Base-by-base conservation (phyloP, 2,113 vertebrate species). In the Neolamprologus hecqui region DNA sequence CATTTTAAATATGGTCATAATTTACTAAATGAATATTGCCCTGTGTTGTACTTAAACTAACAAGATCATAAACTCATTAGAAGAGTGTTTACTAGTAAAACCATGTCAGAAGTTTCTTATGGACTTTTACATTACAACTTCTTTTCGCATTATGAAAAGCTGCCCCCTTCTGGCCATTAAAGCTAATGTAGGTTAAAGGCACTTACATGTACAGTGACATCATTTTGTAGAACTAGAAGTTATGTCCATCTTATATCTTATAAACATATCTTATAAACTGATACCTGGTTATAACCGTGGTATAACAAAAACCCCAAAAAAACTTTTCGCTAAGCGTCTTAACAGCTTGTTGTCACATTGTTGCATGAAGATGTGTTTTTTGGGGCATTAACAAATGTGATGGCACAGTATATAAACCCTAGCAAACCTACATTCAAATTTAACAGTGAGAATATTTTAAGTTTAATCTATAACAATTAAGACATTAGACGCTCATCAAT, bases 271-370 rank as follows among this genome's bases (percentile, higher is more conserved):
- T 49, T 1, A 49, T 19, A 28, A 15, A 75, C 14, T 47, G 42
- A 17, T 75, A 75, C 14, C 14, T 75, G 40, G 40, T 73, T 26
- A 26, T 47, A 28, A 47, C 2, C 0, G 6, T 19, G 2, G 8
- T 49, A 75, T 49, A 75, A 28, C 23, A 6, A 49, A 10, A 7
- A 70, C 4, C 2, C 0, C 45, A 0, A 17, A 47, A 47, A 10
- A 10, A 19, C 70, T 49, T 28, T 28, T 19, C 1, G 1, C 9
- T 17, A 28, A 5, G 9, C 0, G 1, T 47, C 14, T 28, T 47
- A 75, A 28, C 6, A 77, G 26, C 15, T 31, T 77, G 42, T 31
- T 49, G 26, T 13, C 5, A 47, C 23, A 28, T 49, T 17, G 42
- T 49, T 26, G 15, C 15, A 19, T 49, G 5, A 77, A 77, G 23